Evolutionary conservation across 2,888 invertebrate species (phyloP).

Genomic region (Sclerodermus sp.): DNA sequence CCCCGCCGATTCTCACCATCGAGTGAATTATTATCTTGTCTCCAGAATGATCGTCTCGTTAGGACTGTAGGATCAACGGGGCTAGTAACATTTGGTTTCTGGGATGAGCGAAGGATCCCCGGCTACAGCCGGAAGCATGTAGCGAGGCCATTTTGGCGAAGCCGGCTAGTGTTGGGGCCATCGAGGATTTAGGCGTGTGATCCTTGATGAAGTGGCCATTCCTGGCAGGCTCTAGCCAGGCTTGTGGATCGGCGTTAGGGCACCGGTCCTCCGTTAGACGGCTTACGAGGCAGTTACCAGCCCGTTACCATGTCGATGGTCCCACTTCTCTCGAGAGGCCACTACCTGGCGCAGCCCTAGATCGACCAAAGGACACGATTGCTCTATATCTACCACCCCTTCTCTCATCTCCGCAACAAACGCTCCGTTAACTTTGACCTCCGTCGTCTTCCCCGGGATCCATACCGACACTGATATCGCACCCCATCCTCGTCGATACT

Average conservation of each 20-base stretch:
- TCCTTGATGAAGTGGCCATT: slow-evolving; percentile 49
- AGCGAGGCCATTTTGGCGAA: too few species aligned
- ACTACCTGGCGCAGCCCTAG: slow-evolving; percentile 18
- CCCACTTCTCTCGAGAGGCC: slow-evolving; percentile 43
- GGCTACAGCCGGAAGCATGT: too few species aligned
- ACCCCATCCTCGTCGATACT: too few species aligned
- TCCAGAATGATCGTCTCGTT: too few species aligned
- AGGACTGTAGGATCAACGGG: too few species aligned
- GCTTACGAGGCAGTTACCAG: slow-evolving; percentile 51
- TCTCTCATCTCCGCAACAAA: slow-evolving; percentile 13
- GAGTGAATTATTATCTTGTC: too few species aligned
- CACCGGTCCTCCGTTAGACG: slow-evolving; percentile 41
- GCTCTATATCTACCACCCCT: not conserved
- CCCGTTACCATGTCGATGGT: slow-evolving; percentile 47
- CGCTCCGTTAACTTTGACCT: slow-evolving; percentile 27
- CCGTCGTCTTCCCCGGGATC: not conserved
- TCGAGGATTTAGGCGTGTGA: slow-evolving; percentile 42
- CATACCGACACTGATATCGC: too few species aligned
- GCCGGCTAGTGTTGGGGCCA: slow-evolving; percentile 3
- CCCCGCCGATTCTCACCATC: too few species aligned
- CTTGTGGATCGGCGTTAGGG: slow-evolving; percentile 27
- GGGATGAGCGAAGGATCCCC: too few species aligned
- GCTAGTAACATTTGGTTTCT: too few species aligned
- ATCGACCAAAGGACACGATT: slow-evolving; percentile 21
- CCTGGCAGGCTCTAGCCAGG: slow-evolving; percentile 26